Percentiles rank a stretch among this genome's conserved stretches.
Conservation (phyloP, 2,797 vertebrate genomes). For the Hirundo rustica region DNA sequence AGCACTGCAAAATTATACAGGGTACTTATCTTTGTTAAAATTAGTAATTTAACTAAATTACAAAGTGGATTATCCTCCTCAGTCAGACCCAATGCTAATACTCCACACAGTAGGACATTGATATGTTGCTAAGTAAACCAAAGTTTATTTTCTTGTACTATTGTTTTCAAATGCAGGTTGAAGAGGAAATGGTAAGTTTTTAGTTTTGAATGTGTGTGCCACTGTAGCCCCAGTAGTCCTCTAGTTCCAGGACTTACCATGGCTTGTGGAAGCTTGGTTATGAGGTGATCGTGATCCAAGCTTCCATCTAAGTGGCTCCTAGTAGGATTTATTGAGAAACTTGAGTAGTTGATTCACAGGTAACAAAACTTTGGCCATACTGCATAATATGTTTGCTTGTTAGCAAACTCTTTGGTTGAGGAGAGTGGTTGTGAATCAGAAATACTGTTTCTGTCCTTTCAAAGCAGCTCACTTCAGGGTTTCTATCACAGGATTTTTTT, state of each 20-base stretch:
- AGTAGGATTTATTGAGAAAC: neutral
- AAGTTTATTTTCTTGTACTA: conserved; percentile 59
- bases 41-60: conserved; percentile 77
- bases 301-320: neutral
- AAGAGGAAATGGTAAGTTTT: conserved; percentile 1
- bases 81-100: conserved; percentile 55
- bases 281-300: neutral
- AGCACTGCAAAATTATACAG: conserved; percentile 68
- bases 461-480: neutral
- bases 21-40: conserved; percentile 69
- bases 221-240: neutral
- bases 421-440: neutral
- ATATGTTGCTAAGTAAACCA: conserved; percentile 57
- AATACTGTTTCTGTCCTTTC: neutral
- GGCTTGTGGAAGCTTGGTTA: neutral
- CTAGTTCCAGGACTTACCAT: neutral
- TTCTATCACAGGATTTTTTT: neutral
- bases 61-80: conserved; percentile 69
- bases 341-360: neutral
- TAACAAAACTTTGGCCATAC: neutral
- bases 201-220: neutral
- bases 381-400: neutral
- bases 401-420: neutral
- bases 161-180: neutral
- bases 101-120: conserved; percentile 62